Evolutionary conservation across 2,888 invertebrate species (phyloP).

Genomic region (Lasioglossum vierecki): DNA sequence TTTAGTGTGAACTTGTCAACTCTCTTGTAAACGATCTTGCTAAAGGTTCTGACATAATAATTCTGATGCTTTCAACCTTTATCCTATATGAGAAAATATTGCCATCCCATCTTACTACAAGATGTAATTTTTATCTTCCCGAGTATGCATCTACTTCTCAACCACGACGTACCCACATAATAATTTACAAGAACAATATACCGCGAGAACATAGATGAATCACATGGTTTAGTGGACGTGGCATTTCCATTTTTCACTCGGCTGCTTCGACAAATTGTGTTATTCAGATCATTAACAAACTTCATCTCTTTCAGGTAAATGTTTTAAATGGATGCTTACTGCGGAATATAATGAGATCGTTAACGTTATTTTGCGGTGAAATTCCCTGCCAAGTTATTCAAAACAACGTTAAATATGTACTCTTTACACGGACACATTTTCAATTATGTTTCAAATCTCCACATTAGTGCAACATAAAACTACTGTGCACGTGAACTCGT

Average conservation of each 20-base stretch:
- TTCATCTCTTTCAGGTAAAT: neutral
- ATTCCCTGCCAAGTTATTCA: neutral
- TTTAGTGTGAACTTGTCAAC: no score
- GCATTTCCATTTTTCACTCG: constrained; percentile 9
- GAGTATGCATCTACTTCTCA: neutral
- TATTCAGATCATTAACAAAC: constrained; percentile 10
- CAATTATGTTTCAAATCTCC: neutral
- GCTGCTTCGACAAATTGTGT: neutral
- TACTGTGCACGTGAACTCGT: neutral
- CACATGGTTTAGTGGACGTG: neutral
- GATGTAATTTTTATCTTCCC: neutral
- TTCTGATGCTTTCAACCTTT: no score
- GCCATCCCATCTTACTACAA: no score
- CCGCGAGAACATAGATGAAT: neutral
- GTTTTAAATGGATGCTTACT: neutral
- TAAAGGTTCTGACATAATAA: neutral
- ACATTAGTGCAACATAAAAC: neutral
- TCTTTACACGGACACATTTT: neutral
- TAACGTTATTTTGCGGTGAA: neutral
- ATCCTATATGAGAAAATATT: neutral
- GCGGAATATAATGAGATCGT: neutral
- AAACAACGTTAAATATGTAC: neutral
- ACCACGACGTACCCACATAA: neutral
- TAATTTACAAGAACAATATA: neutral
- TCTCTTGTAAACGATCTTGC: no score